Evolutionary conservation across 2,797 vertebrate genomes (phyloP).

Genomic region (Gadopsis marmoratus): DNA sequence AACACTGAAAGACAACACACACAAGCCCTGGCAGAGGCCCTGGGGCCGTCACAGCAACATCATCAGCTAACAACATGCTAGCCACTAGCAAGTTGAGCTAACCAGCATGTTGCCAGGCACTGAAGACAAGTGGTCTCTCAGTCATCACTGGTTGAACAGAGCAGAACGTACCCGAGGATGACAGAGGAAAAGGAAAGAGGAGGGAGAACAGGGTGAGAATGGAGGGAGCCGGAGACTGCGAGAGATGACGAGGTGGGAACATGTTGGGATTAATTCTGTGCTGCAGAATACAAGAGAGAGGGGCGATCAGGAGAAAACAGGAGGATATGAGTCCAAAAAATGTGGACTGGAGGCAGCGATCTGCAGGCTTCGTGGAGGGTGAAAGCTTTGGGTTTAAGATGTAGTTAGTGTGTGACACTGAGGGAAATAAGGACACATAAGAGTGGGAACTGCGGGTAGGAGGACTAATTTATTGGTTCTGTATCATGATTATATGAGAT

Average conservation of each 20-base stretch:
- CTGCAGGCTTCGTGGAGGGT: not conserved
- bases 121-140: not conserved
- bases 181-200: slow-evolving; percentile 29
- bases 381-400: slow-evolving; percentile 11
- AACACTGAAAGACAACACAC: too few relatives aligned
- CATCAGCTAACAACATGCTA: not conserved
- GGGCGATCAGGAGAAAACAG: slow-evolving; percentile 8
- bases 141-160: slow-evolving; percentile 46
- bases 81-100: not conserved
- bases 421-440: slow-evolving; percentile 37
- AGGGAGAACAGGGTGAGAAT: slow-evolving; percentile 38
- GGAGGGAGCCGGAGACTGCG: slow-evolving; percentile 38
- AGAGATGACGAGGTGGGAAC: slow-evolving; percentile 57
- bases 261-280: slow-evolving; percentile 39
- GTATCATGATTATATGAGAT: slow-evolving; percentile 51
- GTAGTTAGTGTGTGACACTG: slow-evolving; percentile 29
- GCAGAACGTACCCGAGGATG: slow-evolving; percentile 47
- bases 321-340: slow-evolving; percentile 45
- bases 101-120: not conserved
- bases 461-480: slow-evolving; percentile 49
- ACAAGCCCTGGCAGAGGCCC: too few relatives aligned
- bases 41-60: too few relatives aligned
- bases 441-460: slow-evolving; percentile 46
- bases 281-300: slow-evolving; percentile 13
- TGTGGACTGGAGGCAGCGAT: slow-evolving; percentile 33